Evolutionary conservation across 2,113 vertebrate genomes (phyloP).

Genomic region (Toxotes chatareus): DNA sequence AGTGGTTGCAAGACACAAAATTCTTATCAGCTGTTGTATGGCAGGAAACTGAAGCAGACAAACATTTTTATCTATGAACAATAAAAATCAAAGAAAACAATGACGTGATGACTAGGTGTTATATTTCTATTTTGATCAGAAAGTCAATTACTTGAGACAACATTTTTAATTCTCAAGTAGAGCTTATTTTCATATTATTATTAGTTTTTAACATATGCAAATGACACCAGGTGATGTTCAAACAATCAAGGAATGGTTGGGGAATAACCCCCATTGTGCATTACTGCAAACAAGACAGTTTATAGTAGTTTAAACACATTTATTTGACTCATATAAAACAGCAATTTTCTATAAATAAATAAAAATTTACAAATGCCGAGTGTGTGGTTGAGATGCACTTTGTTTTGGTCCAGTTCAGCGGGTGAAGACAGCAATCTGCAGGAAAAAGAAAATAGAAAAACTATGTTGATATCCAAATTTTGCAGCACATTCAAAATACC

Average conservation of each 20-base stretch:
- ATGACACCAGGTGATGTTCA: neutral
- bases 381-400: slow-evolving; percentile 28
- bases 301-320: slow-evolving; percentile 31
- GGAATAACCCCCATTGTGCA: neutral
- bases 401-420: slow-evolving; percentile 61
- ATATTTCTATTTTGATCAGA: neutral
- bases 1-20: neutral
- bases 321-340: slow-evolving; percentile 75
- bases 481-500: neutral
- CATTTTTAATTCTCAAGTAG: no score
- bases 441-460: slow-evolving; percentile 37
- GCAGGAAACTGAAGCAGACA: neutral
- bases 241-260: neutral
- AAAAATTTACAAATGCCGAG: slow-evolving; percentile 58
- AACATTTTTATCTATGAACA: neutral
- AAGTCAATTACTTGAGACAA: neutral
- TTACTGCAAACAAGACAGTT: neutral
- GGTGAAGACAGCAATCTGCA: slow-evolving; percentile 69
- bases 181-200: neutral
- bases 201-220: neutral
- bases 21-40: neutral
- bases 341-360: slow-evolving; percentile 65
- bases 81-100: neutral
- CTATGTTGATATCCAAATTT: neutral
- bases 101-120: neutral